These are phyloP conservation scores for Brachyrhaphis roseni DNA, from an alignment of 2,797 vertebrate species.

Conservation along the genomic window DNA sequence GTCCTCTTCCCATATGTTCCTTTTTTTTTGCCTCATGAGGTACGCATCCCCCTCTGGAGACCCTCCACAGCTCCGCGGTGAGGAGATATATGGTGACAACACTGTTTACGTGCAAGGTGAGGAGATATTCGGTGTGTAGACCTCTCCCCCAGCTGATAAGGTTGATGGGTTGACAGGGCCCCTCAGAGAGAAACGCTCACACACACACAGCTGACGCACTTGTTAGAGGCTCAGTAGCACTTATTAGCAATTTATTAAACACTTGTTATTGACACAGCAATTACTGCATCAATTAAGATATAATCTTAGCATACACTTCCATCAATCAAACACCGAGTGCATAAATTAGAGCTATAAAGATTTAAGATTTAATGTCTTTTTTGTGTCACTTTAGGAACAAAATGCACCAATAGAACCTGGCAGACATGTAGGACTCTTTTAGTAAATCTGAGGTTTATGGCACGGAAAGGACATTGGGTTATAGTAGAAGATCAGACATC, in stretches of 20 bases:
- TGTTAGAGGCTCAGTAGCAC: constrained; percentile 70
- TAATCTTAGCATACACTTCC: constrained; percentile 34
- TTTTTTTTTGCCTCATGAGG: constrained; percentile 71
- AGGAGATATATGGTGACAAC: constrained; percentile 55
- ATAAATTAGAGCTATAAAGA: constrained; percentile 28
- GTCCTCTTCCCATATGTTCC: constrained; percentile 75
- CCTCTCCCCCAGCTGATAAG: constrained; percentile 74
- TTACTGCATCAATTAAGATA: constrained; percentile 57
- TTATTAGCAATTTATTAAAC: constrained; percentile 75
- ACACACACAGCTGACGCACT: constrained; percentile 56
- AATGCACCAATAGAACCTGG: not conserved
- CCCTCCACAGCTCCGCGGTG: constrained; percentile 43
- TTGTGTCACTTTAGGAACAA: not conserved
- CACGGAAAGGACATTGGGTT: not conserved
- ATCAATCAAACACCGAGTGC: constrained; percentile 47
- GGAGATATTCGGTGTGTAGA: constrained; percentile 70
- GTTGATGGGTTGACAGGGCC: constrained; percentile 73
- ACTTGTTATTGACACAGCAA: constrained; percentile 72
- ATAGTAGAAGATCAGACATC: not conserved
- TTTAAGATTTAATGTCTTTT: constrained; percentile 7
- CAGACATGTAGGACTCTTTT: not conserved
- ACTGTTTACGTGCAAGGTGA: constrained; percentile 63
- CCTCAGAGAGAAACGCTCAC: constrained; percentile 16
- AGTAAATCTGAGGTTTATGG: not conserved
- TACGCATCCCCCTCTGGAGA: constrained; percentile 63